Conservation (phyloP, 2,888 invertebrate species). For the Netelia melanura region DNA sequence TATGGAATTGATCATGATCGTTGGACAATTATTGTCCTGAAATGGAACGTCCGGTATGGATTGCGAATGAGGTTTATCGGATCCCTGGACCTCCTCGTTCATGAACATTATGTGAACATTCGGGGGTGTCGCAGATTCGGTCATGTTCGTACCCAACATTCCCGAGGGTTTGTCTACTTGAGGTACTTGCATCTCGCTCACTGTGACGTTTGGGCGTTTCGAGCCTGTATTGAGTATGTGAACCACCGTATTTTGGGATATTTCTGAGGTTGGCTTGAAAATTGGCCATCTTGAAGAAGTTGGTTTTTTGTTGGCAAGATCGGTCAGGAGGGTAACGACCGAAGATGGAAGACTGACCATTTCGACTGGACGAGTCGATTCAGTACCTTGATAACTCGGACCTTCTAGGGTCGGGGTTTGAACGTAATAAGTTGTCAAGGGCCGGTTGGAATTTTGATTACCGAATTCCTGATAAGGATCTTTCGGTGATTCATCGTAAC, state of each 20-base stretch:
- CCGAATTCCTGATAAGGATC: conserved; percentile 41
- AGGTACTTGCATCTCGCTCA: conserved; percentile 66
- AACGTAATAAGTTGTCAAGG: conserved; percentile 31
- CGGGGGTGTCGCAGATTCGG: conserved; percentile 55
- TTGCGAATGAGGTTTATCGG: conserved; percentile 52
- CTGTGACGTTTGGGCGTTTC: conserved; percentile 76
- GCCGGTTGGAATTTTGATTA: conserved; percentile 6
- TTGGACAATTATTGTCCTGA: conserved; percentile 78
- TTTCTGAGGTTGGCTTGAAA: conserved; percentile 74
- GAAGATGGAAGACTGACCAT: conserved; percentile 58
- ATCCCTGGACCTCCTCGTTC: conserved; percentile 71
- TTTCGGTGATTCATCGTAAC: not conserved
- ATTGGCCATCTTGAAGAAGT: conserved; percentile 55
- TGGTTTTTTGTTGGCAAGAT: conserved; percentile 54
- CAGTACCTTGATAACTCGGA: conserved; percentile 3
- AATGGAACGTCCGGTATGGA: conserved; percentile 49
- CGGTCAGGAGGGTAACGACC: conserved; percentile 57
- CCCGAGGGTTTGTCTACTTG: conserved; percentile 13
- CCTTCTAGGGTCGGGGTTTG: not conserved
- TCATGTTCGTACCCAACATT: conserved; percentile 32
- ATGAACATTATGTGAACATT: conserved; percentile 82
- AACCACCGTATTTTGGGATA: conserved; percentile 81
- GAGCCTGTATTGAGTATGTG: conserved; percentile 78
- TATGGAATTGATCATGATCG: conserved; percentile 82
- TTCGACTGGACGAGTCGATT: conserved; percentile 35